Evolutionary conservation across 1,140 invertebrate species (phyloP).

Genomic region (Cotesia glomerata): DNA sequence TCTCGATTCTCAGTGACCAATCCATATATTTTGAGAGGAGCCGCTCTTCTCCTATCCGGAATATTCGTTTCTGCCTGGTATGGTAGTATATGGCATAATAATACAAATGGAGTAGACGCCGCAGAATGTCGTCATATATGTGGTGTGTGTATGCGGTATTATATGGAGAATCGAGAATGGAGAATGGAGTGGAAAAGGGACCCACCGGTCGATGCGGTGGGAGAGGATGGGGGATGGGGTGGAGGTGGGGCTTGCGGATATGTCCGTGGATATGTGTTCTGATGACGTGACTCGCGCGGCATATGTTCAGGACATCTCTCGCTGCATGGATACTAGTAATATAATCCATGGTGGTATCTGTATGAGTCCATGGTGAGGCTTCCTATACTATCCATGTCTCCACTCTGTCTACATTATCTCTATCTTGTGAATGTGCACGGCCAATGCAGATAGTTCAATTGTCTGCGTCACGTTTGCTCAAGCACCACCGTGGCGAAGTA

Average conservation of each 20-base stretch:
- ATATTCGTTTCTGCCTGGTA: slow-evolving; percentile 13
- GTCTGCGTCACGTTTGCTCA: slow-evolving; percentile 39
- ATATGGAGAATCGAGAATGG: slow-evolving; percentile 3
- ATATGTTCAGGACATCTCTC: slow-evolving; percentile 10
- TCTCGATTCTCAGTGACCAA: no score
- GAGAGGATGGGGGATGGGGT: not conserved
- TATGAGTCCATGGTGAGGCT: slow-evolving; percentile 1
- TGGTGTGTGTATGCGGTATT: not conserved
- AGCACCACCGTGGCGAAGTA: not conserved
- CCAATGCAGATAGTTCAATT: slow-evolving; percentile 28
- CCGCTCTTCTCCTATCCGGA: not conserved
- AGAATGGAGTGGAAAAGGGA: slow-evolving; percentile 27
- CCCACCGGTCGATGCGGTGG: slow-evolving; percentile 35
- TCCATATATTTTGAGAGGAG: no score
- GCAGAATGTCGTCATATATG: not conserved
- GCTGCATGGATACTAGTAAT: not conserved
- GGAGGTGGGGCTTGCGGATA: not conserved
- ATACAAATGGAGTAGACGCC: slow-evolving; percentile 18
- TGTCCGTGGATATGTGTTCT: slow-evolving; percentile 10
- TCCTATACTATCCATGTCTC: slow-evolving; percentile 12
- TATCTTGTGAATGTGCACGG: not conserved
- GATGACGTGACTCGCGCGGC: slow-evolving; percentile 4
- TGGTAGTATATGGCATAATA: not conserved
- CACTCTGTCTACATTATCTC: not conserved
- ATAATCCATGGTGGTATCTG: not conserved